Evolutionary conservation across 2,888 invertebrate species (phyloP), one percentile per base, ranked within the genome.

Genomic region (Sarcophaga carnaria): DNA sequence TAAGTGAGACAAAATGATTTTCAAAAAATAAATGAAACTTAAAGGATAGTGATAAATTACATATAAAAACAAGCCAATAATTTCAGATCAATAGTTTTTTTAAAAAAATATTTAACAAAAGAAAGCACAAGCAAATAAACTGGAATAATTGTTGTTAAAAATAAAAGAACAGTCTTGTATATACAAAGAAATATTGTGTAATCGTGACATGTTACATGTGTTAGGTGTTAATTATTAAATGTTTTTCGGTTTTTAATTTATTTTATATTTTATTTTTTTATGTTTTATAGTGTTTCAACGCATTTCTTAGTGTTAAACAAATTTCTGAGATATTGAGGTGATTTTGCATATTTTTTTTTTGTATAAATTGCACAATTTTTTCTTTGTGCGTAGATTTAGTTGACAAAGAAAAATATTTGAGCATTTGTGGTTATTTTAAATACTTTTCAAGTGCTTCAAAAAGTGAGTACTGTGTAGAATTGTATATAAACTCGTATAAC

Each of bases 101-200:
- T 27, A 74, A 59, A 62, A 25, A 20, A 71, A 81, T 60, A n/a
- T 77, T 10, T 54, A 62, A 27, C 72, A 80, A 85, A 72, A 37
- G 1, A 45, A 87, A 87, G 88, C 82, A 60, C 81, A 88, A 88
- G 88, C 88, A 88, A 87, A 88, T 85, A 47, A 87, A 54, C 72
- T 63, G 49, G 60, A 82, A 87, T 70, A 62, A 22, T 74, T 81
- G 47, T 64, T 47, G 12, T 49, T 2, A 70, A 75, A 81, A 67
- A 66, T 37, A 6, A 37, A 6, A 27, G 27, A 27, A 37, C 6
- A 60, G 47, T 80, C 63, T 27, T 8, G 63, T 82, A 81, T 72
- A 63, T 80, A 66, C 54, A 78, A 78, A 70, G 79, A 83, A 80
- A 77, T 54, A 49, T 64, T 82, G 80, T 87, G 76, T 75, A 5